A percentile compares a stretch with the other conserved stretches of the same genome.
phyloP scores from a whole-genome alignment of 2,888 invertebrate species.

The Drosophila peninsularis region DNA sequence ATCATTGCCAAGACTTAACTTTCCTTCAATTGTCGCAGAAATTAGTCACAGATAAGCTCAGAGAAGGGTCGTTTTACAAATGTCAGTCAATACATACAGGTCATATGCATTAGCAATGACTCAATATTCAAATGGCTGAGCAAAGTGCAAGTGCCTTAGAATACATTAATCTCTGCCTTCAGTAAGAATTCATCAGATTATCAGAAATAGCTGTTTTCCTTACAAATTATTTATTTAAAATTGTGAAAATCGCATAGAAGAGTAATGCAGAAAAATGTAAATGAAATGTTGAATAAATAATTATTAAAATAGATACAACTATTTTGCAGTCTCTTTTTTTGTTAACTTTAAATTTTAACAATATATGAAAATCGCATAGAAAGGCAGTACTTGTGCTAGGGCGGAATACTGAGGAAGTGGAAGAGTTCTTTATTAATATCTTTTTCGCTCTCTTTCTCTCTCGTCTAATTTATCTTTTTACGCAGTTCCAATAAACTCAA shows the following conservation, averaged over 20 bases:
- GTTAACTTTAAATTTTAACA: neutral
- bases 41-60: constrained; percentile 32
- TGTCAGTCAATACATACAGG: constrained; percentile 9
- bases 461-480: neutral
- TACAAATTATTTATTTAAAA: no score
- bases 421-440: no score
- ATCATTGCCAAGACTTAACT: constrained; percentile 8
- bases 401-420: neutral
- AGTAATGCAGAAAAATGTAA: neutral
- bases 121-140: constrained; percentile 8
- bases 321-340: neutral
- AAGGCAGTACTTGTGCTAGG: neutral
- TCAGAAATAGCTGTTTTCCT: neutral
- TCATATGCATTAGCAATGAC: constrained; percentile 13
- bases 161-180: neutral
- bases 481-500: no score
- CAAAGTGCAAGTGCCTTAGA: neutral
- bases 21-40: constrained; percentile 2
- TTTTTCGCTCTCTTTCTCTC: neutral
- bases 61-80: constrained; percentile 34
- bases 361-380: neutral
- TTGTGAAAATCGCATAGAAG: constrained; percentile 2
- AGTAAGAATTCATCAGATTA: neutral
- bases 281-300: neutral
- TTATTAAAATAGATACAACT: neutral